Percentiles rank a stretch among this genome's conserved stretches.
phyloP scores from a whole-genome alignment of 2,888 invertebrate species.

The Hydrotaea diabolus region DNA sequence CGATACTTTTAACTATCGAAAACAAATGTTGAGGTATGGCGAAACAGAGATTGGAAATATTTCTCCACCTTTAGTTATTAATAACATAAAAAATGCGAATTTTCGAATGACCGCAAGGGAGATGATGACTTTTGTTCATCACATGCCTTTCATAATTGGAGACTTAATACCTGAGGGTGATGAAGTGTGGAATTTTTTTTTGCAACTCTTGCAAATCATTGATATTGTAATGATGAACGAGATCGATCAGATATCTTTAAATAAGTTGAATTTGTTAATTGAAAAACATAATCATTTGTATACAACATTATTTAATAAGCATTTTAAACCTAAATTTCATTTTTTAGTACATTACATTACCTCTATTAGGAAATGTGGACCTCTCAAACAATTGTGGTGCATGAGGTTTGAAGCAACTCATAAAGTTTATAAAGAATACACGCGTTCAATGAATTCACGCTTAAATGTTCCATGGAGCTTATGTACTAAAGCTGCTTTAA shows the following conservation, averaged over 20 bases:
- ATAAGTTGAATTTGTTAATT: too few species aligned
- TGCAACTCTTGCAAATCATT: conserved; percentile 40
- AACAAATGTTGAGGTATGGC: conserved; percentile 59
- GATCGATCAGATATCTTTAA: conserved; percentile 35
- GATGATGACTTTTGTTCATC: conserved; percentile 34
- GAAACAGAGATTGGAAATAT: conserved; percentile 59
- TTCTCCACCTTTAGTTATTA: conserved; percentile 41
- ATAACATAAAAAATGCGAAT: conserved; percentile 27
- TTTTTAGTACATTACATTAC: conserved; percentile 56
- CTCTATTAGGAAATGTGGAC: conserved; percentile 58
- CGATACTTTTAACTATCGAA: conserved; percentile 55
- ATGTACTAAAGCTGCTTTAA: too few species aligned
- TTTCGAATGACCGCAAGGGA: conserved; percentile 50
- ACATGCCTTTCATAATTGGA: conserved; percentile 50
- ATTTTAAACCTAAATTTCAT: conserved; percentile 62
- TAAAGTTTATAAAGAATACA: too few species aligned
- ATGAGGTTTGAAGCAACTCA: conserved; percentile 62
- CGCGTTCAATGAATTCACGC: too few species aligned
- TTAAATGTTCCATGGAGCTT: too few species aligned
- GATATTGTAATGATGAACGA: conserved; percentile 31
- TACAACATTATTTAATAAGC: conserved; percentile 40
- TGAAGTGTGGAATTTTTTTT: conserved; percentile 23
- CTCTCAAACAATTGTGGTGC: conserved; percentile 54
- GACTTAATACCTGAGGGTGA: conserved; percentile 35
- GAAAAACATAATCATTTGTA: conserved; percentile 40